Evolutionary conservation across 1,140 invertebrate genomes (phyloP).

Genomic region (Solen grandis): DNA sequence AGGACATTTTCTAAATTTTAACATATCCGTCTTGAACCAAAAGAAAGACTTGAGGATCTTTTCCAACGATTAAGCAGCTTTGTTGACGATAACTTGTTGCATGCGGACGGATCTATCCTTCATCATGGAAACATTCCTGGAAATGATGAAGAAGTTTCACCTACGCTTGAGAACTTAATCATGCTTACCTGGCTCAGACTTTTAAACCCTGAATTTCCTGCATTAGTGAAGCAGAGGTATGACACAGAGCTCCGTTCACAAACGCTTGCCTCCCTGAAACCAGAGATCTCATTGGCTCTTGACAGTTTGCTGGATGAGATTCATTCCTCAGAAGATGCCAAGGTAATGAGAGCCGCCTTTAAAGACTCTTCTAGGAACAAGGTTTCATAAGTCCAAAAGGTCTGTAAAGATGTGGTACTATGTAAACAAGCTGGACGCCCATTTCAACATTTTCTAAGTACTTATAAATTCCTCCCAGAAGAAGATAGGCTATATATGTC

Average conservation of each 20-base stretch:
- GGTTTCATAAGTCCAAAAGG: too few relatives aligned
- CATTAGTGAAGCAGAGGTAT: constrained; percentile 65
- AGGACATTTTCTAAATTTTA: constrained; percentile 52
- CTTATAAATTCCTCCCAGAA: constrained; percentile 13
- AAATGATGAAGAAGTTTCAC: constrained; percentile 60
- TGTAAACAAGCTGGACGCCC: constrained; percentile 10
- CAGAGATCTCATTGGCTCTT: background rate
- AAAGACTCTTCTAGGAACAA: too few relatives aligned
- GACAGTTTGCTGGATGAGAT: background rate
- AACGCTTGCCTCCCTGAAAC: background rate
- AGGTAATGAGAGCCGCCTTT: constrained; percentile 28
- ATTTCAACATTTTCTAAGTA: constrained; percentile 20
- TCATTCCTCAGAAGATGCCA: constrained; percentile 15
- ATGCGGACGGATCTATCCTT: constrained; percentile 5
- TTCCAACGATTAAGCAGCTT: constrained; percentile 49
- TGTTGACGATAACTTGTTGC: constrained; percentile 58
- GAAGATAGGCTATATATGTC: background rate
- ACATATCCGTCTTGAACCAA: constrained; percentile 50
- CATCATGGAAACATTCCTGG: constrained; percentile 50
- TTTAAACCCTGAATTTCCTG: constrained; percentile 54
- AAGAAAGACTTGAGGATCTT: constrained; percentile 57
- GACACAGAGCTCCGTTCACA: constrained; percentile 46
- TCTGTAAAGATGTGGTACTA: too few relatives aligned
- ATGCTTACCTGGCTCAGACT: constrained; percentile 63
- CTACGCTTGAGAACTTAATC: constrained; percentile 63